Evolutionary conservation across 92 coral and sea anemone genomes (phyloP).

Genomic region (Galaxea fascicularis): DNA sequence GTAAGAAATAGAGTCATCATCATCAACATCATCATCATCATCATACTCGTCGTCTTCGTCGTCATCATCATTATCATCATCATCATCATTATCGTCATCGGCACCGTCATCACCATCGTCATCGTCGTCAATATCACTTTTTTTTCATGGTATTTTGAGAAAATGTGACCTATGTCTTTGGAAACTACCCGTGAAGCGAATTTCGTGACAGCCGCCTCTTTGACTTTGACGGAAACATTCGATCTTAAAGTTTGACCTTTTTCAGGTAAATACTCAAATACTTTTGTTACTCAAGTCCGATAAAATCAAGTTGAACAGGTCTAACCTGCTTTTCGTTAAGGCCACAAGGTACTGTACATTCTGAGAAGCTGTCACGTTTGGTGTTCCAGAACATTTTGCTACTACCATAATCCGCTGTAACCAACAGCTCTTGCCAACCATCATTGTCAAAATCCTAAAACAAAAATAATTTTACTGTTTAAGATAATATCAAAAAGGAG

Average conservation of each 20-base stretch:
- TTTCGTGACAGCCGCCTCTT: background rate
- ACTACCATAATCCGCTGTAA: constrained; percentile 92
- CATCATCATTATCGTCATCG: background rate
- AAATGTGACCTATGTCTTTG: too few relatives aligned
- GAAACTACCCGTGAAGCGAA: too few relatives aligned
- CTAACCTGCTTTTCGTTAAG: constrained; percentile 81
- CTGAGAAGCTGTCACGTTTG: constrained; percentile 60
- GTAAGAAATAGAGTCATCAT: background rate
- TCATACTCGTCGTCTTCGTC: background rate
- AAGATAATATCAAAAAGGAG: too few relatives aligned
- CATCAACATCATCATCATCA: background rate
- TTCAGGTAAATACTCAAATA: too few relatives aligned
- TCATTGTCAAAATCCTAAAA: constrained; percentile 91
- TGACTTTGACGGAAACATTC: background rate
- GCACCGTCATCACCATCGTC: background rate
- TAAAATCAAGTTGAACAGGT: too few relatives aligned
- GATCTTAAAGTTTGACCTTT: background rate
- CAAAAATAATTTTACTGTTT: background rate
- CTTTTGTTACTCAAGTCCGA: too few relatives aligned
- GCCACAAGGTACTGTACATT: constrained; percentile 86
- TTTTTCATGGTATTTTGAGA: too few relatives aligned
- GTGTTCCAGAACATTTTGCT: constrained; percentile 93
- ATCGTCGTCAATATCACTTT: background rate
- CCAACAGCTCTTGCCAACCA: constrained; percentile 90
- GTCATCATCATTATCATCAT: background rate